Conservation (phyloP, 2,113 vertebrate species). For the Cyprinus carpio region DNA sequence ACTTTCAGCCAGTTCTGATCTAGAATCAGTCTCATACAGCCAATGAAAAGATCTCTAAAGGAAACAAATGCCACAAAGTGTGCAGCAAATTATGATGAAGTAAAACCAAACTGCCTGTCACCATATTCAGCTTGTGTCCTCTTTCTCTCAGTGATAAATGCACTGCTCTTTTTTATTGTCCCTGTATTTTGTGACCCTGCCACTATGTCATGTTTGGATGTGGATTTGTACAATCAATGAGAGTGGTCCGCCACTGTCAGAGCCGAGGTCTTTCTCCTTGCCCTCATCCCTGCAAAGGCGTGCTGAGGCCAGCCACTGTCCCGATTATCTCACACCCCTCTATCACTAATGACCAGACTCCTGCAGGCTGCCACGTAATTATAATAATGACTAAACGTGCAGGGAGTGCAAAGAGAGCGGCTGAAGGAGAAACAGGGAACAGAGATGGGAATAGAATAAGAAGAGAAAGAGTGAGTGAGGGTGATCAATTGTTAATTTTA, state of each 20-base stretch:
- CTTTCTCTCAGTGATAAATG: neutral
- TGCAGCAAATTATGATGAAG: neutral
- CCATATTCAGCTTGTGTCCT: neutral
- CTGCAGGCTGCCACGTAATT: conserved; percentile 72
- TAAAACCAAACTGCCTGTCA: too few species aligned
- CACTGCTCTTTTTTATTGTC: neutral
- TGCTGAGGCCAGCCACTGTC: conserved; percentile 29
- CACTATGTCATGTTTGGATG: conserved; percentile 14
- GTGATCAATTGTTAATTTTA: conserved; percentile 95
- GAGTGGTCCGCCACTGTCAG: conserved; percentile 2
- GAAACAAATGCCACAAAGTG: neutral
- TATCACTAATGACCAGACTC: conserved; percentile 74
- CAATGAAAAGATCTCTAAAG: neutral
- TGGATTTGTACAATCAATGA: conserved; percentile 39
- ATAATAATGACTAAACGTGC: conserved; percentile 84
- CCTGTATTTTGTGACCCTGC: neutral
- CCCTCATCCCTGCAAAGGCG: conserved; percentile 15
- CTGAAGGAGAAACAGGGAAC: conserved; percentile 28
- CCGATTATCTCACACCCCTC: conserved; percentile 66
- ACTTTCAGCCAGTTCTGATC: neutral
- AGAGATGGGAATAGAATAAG: conserved; percentile 27
- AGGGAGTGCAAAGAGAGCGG: conserved; percentile 65
- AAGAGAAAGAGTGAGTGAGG: conserved; percentile 55
- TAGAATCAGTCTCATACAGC: neutral
- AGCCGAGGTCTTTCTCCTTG: conserved; percentile 17